Evolutionary conservation across 2,797 vertebrate species (phyloP).

Genomic region (Phataginus tricuspis): DNA sequence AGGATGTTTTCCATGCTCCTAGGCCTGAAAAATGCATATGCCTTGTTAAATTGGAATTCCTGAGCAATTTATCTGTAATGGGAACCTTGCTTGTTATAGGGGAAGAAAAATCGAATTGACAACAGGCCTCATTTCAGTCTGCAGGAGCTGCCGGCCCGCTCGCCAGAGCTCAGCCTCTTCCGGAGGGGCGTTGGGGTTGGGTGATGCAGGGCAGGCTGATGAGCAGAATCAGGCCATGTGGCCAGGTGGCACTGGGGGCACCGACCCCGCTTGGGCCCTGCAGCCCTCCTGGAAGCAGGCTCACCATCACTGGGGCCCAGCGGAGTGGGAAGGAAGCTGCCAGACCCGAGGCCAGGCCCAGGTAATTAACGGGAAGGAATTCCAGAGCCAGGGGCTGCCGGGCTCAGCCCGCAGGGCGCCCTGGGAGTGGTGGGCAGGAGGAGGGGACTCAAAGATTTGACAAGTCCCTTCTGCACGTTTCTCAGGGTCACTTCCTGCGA

Average conservation of each 20-base stretch:
- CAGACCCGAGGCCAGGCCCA: not conserved
- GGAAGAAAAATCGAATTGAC: constrained; percentile 71
- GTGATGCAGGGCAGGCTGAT: not conserved
- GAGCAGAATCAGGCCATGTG: not conserved
- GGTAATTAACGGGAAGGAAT: not conserved
- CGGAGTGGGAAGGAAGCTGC: not conserved
- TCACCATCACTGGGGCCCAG: not conserved
- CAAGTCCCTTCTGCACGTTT: not conserved
- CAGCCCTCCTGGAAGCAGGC: not conserved
- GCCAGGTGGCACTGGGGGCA: not conserved
- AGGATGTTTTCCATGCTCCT: constrained; percentile 59
- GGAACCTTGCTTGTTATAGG: constrained; percentile 73
- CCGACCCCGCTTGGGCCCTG: not conserved
- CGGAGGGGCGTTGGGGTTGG: accelerated
- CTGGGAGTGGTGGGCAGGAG: not conserved
- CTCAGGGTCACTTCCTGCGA: not conserved
- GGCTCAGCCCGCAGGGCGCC: not conserved
- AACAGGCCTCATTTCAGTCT: constrained; percentile 27
- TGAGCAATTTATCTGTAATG: constrained; percentile 77
- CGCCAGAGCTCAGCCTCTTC: not conserved
- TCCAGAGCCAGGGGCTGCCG: not conserved
- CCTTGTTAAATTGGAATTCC: constrained; percentile 79
- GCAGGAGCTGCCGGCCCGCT: not conserved
- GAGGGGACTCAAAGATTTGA: not conserved
- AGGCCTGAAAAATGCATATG: constrained; percentile 62